Conservation (phyloP, 1,140 invertebrate genomes). For the Bicyclus anynana region DNA sequence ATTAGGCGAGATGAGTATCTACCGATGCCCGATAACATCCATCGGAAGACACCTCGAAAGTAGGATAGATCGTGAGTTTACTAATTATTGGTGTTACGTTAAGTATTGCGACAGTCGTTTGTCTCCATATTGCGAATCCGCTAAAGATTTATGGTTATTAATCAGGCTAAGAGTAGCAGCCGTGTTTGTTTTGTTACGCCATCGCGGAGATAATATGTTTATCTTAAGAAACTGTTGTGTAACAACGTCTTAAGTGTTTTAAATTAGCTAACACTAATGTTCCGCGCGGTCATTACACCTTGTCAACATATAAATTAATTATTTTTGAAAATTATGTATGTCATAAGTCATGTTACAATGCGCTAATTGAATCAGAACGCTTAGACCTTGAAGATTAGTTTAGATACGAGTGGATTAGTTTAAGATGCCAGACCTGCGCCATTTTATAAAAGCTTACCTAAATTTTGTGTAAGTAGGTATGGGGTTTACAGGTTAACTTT, state of each 20-base stretch:
- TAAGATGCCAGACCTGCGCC: no score
- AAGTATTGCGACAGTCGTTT: slow-evolving; percentile 54
- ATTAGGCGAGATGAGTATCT: slow-evolving; percentile 56
- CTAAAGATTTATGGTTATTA: slow-evolving; percentile 52
- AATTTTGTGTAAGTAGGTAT: no score
- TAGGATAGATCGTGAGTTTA: slow-evolving; percentile 59
- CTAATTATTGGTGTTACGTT: slow-evolving; percentile 64
- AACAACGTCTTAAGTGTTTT: slow-evolving; percentile 50
- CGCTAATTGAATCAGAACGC: not conserved
- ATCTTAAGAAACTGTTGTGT: slow-evolving; percentile 56
- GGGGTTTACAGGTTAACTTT: no score
- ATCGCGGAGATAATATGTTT: slow-evolving; percentile 50
- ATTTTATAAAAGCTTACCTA: no score
- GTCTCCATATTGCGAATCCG: slow-evolving; percentile 57
- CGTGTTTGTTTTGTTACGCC: slow-evolving; percentile 58
- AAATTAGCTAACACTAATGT: slow-evolving; percentile 43
- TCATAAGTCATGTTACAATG: not conserved
- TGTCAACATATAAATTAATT: not conserved
- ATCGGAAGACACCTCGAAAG: slow-evolving; percentile 53
- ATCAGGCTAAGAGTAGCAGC: slow-evolving; percentile 42
- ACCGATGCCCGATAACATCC: slow-evolving; percentile 46
- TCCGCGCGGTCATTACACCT: not conserved
- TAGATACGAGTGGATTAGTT: no score
- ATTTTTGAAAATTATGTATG: not conserved
- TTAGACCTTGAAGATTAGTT: not conserved